phyloP scores from a whole-genome alignment of 2,888 invertebrate genomes.

The Prosapia bicincta region DNA sequence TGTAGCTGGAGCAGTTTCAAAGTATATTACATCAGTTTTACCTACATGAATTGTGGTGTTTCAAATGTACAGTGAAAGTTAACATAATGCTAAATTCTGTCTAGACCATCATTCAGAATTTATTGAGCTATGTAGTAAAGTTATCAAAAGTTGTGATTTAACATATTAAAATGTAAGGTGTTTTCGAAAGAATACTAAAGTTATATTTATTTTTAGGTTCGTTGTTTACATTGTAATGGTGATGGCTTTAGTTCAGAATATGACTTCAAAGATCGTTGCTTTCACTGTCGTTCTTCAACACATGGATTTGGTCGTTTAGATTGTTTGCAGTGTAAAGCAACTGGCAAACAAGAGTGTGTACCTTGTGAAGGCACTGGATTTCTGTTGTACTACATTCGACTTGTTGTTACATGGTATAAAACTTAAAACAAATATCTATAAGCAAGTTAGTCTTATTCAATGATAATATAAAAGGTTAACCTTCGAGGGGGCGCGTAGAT shows the following conservation, averaged over 20 bases:
- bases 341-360: slow-evolving; percentile 47
- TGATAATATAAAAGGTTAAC: too few relatives aligned
- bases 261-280: slow-evolving; percentile 45
- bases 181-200: not conserved
- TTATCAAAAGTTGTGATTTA: too few relatives aligned
- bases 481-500: too few relatives aligned
- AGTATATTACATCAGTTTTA: too few relatives aligned
- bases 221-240: slow-evolving; percentile 50
- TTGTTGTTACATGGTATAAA: slow-evolving; percentile 47
- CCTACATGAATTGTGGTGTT: too few relatives aligned
- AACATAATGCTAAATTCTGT: too few relatives aligned
- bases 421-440: not conserved
- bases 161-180: too few relatives aligned
- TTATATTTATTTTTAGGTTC: slow-evolving; percentile 39
- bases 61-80: too few relatives aligned
- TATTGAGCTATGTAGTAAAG: too few relatives aligned
- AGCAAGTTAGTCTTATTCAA: too few relatives aligned
- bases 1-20: too few relatives aligned
- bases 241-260: slow-evolving; percentile 46
- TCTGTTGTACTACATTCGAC: slow-evolving; percentile 49
- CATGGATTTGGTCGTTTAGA: slow-evolving; percentile 46
- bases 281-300: slow-evolving; percentile 45
- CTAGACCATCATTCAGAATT: too few relatives aligned
- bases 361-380: slow-evolving; percentile 48
- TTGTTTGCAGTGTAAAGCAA: slow-evolving; percentile 47